These are phyloP conservation scores for Chymomyza procnemis DNA, from an alignment of 2,888 invertebrate species.

Conservation along the genomic window DNA sequence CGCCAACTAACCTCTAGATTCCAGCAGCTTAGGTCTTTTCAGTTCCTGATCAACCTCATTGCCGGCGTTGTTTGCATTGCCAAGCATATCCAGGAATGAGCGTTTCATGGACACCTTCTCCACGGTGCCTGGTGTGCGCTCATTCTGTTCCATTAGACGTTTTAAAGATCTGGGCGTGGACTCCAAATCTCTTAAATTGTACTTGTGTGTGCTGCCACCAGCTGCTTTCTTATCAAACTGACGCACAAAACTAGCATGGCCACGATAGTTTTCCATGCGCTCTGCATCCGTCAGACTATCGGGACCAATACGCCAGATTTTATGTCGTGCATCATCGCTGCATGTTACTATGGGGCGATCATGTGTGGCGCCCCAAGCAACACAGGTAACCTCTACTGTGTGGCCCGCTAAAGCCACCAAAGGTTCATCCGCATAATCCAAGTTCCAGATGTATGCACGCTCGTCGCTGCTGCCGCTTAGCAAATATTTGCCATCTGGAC, in stretches of 20 bases:
- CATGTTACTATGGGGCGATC: conserved; percentile 86
- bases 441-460: conserved; percentile 91
- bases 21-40: conserved; percentile 78
- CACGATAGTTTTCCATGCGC: conserved; percentile 76
- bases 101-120: conserved; percentile 74
- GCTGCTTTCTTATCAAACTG: conserved; percentile 51
- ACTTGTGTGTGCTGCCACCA: conserved; percentile 49
- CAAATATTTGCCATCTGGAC: conserved; percentile 88
- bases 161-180: conserved; percentile 80
- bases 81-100: conserved; percentile 74
- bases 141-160: conserved; percentile 77
- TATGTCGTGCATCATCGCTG: conserved; percentile 89
- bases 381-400: conserved; percentile 91
- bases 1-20: conserved; percentile 58
- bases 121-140: conserved; percentile 71
- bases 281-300: conserved; percentile 78
- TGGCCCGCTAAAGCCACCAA: conserved; percentile 87
- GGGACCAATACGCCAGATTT: conserved; percentile 85
- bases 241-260: conserved; percentile 79
- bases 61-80: conserved; percentile 48
- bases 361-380: conserved; percentile 85
- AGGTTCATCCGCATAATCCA: conserved; percentile 82
- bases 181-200: conserved; percentile 76
- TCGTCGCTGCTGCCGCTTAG: conserved; percentile 94
- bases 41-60: conserved; percentile 49